Conservation (phyloP, 2,113 vertebrate species). For the Apistogramma diplotaenia region DNA sequence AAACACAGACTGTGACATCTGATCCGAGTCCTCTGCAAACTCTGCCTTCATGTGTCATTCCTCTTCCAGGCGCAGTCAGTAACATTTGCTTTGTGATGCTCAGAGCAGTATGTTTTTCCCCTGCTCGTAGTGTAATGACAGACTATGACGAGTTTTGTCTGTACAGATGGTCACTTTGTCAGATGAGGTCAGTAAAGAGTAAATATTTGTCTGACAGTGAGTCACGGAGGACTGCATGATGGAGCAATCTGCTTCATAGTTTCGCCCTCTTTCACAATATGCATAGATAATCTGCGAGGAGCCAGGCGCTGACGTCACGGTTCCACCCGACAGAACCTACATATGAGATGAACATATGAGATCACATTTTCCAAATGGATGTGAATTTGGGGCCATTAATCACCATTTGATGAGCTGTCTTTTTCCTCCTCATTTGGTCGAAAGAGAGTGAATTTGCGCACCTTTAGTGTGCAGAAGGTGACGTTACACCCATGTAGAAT, state of each 20-base stretch:
- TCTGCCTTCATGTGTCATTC: neutral
- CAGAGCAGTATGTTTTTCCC: neutral
- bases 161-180: neutral
- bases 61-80: neutral
- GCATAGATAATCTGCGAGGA: neutral
- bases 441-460: neutral
- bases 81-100: neutral
- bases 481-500: neutral
- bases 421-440: neutral
- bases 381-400: neutral
- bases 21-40: neutral
- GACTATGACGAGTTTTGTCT: neutral
- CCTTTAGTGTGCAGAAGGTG: neutral
- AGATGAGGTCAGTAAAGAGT: neutral
- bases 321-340: neutral
- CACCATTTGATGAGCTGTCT: neutral
- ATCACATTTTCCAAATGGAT: neutral
- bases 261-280: neutral
- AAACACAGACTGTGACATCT: neutral
- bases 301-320: neutral
- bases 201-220: neutral
- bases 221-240: neutral
- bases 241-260: neutral
- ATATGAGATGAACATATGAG: neutral
- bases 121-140: neutral